These are phyloP conservation scores for Stenchaetothrips biformis DNA, from an alignment of 2,888 invertebrate genomes.

Conservation along the genomic window DNA sequence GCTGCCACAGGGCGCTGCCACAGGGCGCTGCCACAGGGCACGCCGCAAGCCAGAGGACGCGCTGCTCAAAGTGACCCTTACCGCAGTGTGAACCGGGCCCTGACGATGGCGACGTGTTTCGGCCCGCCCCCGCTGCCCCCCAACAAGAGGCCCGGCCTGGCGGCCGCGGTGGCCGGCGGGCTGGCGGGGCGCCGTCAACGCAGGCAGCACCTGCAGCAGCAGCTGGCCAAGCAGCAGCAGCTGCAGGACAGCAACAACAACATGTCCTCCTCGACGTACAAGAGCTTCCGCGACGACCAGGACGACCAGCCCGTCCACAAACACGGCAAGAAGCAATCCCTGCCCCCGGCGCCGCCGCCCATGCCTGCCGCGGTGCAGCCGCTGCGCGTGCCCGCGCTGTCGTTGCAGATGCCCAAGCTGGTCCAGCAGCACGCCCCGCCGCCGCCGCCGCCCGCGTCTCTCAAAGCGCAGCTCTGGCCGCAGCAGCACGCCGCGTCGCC, in stretches of 20 bases:
- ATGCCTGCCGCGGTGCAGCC: not conserved
- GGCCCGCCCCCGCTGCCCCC: slow-evolving; percentile 57
- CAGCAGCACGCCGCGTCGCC: slow-evolving; percentile 15
- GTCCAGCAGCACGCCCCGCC: slow-evolving; percentile 7
- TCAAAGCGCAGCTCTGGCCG: not conserved
- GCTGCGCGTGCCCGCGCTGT: slow-evolving; percentile 7
- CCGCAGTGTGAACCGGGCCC: not conserved
- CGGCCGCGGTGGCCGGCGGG: not conserved
- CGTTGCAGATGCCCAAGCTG: slow-evolving; percentile 15
- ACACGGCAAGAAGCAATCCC: not conserved
- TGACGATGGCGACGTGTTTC: slow-evolving; percentile 53
- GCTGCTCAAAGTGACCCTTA: not conserved
- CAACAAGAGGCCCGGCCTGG: slow-evolving; percentile 45
- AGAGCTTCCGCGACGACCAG: slow-evolving; percentile 54
- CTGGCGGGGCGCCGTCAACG: not conserved
- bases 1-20: not conserved
- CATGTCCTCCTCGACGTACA: slow-evolving; percentile 53
- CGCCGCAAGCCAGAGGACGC: not conserved
- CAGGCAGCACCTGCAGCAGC: slow-evolving; percentile 5
- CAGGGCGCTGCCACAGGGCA: not conserved
- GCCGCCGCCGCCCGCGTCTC: not conserved
- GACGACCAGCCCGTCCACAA: slow-evolving; percentile 38
- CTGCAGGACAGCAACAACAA: slow-evolving; percentile 17
- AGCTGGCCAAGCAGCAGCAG: slow-evolving; percentile 14
- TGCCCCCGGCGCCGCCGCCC: not conserved